phyloP scores from a whole-genome alignment of 1,140 invertebrate genomes.

The Tribolium madens region DNA sequence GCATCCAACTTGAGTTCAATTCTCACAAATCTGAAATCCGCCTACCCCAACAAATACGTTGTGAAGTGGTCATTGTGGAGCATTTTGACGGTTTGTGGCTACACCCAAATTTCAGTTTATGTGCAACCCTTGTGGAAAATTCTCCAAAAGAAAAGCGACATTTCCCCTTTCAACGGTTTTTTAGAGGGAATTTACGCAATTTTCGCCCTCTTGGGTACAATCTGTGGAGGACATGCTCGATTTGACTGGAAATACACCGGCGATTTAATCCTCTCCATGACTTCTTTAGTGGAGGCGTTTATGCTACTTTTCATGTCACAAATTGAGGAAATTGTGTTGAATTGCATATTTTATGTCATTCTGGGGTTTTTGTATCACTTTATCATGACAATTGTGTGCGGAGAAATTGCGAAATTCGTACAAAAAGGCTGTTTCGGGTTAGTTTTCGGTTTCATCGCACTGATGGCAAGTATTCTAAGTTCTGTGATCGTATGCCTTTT shows the following conservation, averaged over 20 bases:
- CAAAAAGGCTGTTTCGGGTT: conserved; percentile 2
- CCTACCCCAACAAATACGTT: conserved; percentile 27
- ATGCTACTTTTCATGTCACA: conserved; percentile 24
- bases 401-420: conserved; percentile 9
- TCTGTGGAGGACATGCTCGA: background rate
- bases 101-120: background rate
- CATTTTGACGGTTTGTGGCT: conserved; percentile 18
- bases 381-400: conserved; percentile 11
- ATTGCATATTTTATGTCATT: conserved; percentile 32
- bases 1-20: background rate
- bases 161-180: background rate
- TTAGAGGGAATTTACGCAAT: background rate
- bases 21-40: background rate
- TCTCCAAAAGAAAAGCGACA: background rate
- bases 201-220: conserved; percentile 1
- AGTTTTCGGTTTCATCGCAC: conserved; percentile 8
- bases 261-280: conserved; percentile 15
- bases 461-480: background rate
- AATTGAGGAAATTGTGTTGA: background rate
- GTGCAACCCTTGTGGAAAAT: conserved; percentile 10
- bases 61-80: conserved; percentile 32
- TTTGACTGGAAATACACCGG: conserved; percentile 23
- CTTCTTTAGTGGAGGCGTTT: conserved; percentile 7
- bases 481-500: conserved; percentile 1
- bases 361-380: conserved; percentile 8